Evolutionary conservation across 2,888 invertebrate species (phyloP), one percentile per base, ranked within the genome.

Genomic region (Leptarthrus brevirostris): DNA sequence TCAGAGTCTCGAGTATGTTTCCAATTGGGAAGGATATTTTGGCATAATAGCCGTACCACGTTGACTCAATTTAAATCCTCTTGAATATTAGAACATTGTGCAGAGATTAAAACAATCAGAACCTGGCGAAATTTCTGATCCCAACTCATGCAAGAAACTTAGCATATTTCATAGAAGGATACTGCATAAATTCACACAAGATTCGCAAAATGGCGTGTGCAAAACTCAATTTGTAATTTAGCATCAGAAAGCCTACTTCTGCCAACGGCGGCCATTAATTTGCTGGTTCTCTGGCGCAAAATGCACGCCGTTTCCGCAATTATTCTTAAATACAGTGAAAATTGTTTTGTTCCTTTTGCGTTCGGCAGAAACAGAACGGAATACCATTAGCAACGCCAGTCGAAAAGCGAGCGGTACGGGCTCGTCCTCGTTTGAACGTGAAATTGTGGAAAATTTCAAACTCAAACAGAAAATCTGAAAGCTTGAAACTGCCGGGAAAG

Each of bases 311-410:
- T 69, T 69, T 52, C 36, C 69, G 52, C 69, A 69, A 69, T 69
- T 69, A 69, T 69, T 52, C 52, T 69, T 69, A 69, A 69, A 52
- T 52, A 52, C 24, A 52, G 52, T 34, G 69, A 69, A 69, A 69
- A 69, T 69, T 69, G 69, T 52, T 69, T 52, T 52, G 22, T 18
- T 12, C 69, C 30, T 22, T n/a, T 24, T 20, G 34, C n/a, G 40
- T 30, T 10, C 52, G 36, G 10, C 52, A 52, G 69, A 16, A 18
- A 20, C 36, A 6, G 36, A 24, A 16, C 4, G 8, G 26, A 36
- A 61, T 61, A 40, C 40, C 34, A 36, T 20, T 44, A 44, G 16
- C 40, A 36, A 36, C n/a, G 12, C 58, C 40, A 36, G 16, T 36
- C 18, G 18, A 14, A 36, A 36, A 34, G n/a, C n/a, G n/a, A n/a